Evolutionary conservation across 1,140 invertebrate genomes (phyloP).

Genomic region (Camponotus vicinus): DNA sequence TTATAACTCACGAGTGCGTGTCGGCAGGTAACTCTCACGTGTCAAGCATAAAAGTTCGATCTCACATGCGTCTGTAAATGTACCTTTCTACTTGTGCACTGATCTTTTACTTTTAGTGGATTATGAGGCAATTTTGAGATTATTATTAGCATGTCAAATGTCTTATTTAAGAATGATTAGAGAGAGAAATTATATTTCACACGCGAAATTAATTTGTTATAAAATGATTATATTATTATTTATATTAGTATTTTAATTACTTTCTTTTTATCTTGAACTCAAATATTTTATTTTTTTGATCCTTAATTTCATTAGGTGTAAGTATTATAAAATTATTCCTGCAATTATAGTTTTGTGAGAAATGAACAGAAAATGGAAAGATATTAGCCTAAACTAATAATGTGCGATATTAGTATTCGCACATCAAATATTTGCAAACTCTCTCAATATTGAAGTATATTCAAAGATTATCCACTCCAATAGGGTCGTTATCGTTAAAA

Average conservation of each 20-base stretch:
- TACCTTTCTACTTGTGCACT: conserved; percentile 25
- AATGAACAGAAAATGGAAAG: not conserved
- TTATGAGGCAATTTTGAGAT: conserved; percentile 22
- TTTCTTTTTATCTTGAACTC: too few relatives aligned
- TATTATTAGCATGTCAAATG: conserved; percentile 39
- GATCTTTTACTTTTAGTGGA: conserved; percentile 17
- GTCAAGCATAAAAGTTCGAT: conserved; percentile 49
- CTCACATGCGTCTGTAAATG: conserved; percentile 46
- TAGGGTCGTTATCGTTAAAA: conserved; percentile 58
- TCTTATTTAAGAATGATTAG: too few relatives aligned
- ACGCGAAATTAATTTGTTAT: too few relatives aligned
- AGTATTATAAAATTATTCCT: not conserved
- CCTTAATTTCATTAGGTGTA: not conserved
- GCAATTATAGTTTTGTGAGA: not conserved
- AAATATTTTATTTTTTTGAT: not conserved
- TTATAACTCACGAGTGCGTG: conserved; percentile 78
- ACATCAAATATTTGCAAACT: conserved; percentile 38
- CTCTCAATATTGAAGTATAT: conserved; percentile 49
- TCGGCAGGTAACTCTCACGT: conserved; percentile 71
- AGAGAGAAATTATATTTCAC: too few relatives aligned
- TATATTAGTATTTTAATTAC: too few relatives aligned
- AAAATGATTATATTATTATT: too few relatives aligned
- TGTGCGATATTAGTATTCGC: not conserved
- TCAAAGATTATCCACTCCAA: conserved; percentile 57
- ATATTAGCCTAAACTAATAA: conserved; percentile 11